Conservation (phyloP, 2,113 vertebrate species). For the Diadophis punctatus region DNA sequence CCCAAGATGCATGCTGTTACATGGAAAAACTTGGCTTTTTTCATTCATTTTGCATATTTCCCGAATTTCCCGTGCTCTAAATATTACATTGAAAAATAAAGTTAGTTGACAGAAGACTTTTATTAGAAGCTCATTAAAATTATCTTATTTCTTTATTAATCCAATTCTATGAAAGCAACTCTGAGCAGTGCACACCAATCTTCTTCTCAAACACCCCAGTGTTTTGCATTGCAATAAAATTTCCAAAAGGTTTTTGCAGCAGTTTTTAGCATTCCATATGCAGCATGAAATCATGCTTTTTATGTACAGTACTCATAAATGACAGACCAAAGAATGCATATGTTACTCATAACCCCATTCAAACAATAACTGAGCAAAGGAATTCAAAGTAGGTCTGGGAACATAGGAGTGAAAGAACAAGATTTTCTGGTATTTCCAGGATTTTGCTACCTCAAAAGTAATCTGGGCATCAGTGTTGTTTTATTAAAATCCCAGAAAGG, state of each 20-base stretch:
- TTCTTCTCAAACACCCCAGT: neutral
- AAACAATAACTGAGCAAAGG: slow-evolving; percentile 5
- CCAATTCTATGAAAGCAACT: neutral
- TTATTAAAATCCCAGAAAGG: neutral
- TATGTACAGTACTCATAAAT: slow-evolving; percentile 2
- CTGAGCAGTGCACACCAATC: neutral
- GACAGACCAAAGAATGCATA: slow-evolving; percentile 11
- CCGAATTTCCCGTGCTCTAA: slow-evolving; percentile 54
- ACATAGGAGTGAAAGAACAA: neutral
- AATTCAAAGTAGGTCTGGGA: neutral
- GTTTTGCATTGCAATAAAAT: neutral
- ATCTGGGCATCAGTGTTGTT: neutral
- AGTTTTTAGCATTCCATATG: neutral
- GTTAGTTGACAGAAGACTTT: slow-evolving; percentile 32
- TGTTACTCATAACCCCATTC: neutral
- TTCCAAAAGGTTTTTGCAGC: neutral
- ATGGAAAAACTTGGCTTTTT: slow-evolving; percentile 53
- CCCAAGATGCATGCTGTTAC: slow-evolving; percentile 42
- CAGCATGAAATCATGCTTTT: neutral
- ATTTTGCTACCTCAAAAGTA: neutral
- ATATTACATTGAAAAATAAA: slow-evolving; percentile 50
- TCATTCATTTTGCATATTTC: slow-evolving; percentile 55
- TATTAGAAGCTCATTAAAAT: slow-evolving; percentile 21
- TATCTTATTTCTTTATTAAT: neutral
- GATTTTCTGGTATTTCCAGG: neutral